A percentile compares a stretch with the other conserved stretches of the same genome.
Conservation (phyloP, 1,140 invertebrate species). For the Pteromalus puparum region DNA sequence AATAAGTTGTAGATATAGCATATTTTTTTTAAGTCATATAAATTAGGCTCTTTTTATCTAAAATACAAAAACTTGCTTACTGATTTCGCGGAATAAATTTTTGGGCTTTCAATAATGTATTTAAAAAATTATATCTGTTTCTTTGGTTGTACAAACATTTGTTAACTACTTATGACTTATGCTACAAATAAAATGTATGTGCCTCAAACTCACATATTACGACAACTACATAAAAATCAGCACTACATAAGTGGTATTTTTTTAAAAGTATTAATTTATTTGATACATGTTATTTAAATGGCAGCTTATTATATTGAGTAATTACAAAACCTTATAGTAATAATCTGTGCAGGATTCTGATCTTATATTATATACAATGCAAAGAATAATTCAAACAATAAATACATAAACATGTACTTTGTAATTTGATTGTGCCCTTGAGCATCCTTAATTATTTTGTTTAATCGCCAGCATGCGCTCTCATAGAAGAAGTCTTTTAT, state of each 20-base stretch:
- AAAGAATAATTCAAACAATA: conserved; percentile 54
- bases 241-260: conserved; percentile 48
- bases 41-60: conserved; percentile 13
- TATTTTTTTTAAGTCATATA: conserved; percentile 26
- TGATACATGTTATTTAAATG: conserved; percentile 60
- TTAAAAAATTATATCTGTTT: conserved; percentile 48
- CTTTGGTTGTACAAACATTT: conserved; percentile 38
- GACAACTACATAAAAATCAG: conserved; percentile 54
- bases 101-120: conserved; percentile 47
- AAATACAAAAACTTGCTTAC: conserved; percentile 27
- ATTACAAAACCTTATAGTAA: conserved; percentile 55
- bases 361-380: conserved; percentile 51
- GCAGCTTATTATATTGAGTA: conserved; percentile 64
- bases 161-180: conserved; percentile 55
- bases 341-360: conserved; percentile 50
- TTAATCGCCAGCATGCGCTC: neutral
- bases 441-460: neutral
- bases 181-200: conserved; percentile 60
- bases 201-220: conserved; percentile 56
- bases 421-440: conserved; percentile 5
- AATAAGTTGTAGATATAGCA: conserved; percentile 32
- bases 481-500: neutral
- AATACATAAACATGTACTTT: conserved; percentile 47
- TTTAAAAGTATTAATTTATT: conserved; percentile 65
- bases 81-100: conserved; percentile 39